These are phyloP conservation scores for Euclidia mi DNA, from an alignment of 2,888 invertebrate genomes.

Conservation along the genomic window DNA sequence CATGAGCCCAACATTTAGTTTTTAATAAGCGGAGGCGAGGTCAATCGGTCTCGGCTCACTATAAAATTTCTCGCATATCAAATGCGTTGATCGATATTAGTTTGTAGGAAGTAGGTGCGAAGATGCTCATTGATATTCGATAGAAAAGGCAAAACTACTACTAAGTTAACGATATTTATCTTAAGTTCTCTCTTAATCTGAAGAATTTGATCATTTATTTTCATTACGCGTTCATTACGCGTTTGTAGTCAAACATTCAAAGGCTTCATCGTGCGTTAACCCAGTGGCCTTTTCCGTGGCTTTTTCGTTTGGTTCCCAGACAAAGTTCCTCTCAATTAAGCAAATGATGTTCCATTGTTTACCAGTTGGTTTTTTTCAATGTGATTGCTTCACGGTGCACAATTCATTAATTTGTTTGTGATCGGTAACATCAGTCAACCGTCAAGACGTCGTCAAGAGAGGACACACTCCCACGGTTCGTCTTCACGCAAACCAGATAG, in stretches of 20 bases:
- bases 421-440: constrained; percentile 87
- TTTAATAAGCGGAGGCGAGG: constrained; percentile 67
- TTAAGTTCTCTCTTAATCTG: constrained; percentile 34
- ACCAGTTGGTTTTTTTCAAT: constrained; percentile 56
- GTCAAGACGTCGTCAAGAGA: constrained; percentile 79
- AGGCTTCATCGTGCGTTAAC: constrained; percentile 46
- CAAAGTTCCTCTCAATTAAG: constrained; percentile 63
- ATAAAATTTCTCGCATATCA: constrained; percentile 71
- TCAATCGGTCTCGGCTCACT: constrained; percentile 68
- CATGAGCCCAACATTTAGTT: constrained; percentile 63
- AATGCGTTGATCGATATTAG: constrained; percentile 59
- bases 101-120: constrained; percentile 66
- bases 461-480: constrained; percentile 79
- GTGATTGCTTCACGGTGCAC: constrained; percentile 67
- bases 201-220: constrained; percentile 48
- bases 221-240: constrained; percentile 39
- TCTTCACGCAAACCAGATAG: constrained; percentile 65
- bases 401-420: constrained; percentile 79
- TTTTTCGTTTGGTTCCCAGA: constrained; percentile 31
- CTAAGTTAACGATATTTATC: constrained; percentile 56
- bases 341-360: constrained; percentile 64
- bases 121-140: constrained; percentile 66
- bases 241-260: constrained; percentile 37
- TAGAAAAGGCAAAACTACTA: constrained; percentile 52
- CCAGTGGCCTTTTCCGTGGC: constrained; percentile 39